Percentiles rank a stretch among this genome's conserved stretches.
Evolutionary conservation across 2,113 vertebrate genomes (phyloP).

Genomic region (Parotia lawesii): DNA sequence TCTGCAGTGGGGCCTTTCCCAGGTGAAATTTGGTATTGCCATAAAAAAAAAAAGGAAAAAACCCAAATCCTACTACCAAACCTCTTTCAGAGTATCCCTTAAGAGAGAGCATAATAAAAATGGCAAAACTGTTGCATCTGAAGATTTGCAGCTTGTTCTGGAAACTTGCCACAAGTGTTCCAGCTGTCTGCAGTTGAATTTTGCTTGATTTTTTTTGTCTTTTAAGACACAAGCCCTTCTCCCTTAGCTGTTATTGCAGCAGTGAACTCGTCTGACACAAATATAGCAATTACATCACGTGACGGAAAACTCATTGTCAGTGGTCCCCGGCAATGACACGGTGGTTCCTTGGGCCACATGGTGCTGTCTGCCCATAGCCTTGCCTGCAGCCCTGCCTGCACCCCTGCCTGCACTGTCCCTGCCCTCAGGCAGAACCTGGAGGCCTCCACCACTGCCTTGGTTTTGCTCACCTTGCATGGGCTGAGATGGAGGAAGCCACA

Average conservation of each 20-base stretch:
- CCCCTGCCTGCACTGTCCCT: background rate
- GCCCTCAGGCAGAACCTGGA: background rate
- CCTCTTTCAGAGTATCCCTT: background rate
- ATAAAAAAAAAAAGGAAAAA: background rate
- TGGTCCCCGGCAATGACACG: accelerated
- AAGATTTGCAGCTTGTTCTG: background rate
- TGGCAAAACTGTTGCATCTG: background rate
- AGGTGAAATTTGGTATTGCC: background rate
- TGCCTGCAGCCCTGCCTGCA: no score
- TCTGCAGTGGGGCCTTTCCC: background rate
- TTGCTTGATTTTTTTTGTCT: background rate
- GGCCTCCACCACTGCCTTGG: accelerated
- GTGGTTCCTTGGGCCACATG: background rate
- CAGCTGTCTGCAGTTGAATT: background rate
- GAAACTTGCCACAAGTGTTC: accelerated
- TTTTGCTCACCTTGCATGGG: background rate
- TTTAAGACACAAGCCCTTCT: background rate
- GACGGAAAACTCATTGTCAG: background rate
- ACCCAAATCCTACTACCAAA: background rate
- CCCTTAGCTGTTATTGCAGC: background rate
- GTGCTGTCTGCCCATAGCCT: accelerated
- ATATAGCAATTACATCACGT: background rate
- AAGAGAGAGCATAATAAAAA: background rate
- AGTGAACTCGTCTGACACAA: background rate
- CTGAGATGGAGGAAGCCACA: accelerated